Conservation (phyloP, 2,888 invertebrate genomes). For the Philaethria dido region DNA sequence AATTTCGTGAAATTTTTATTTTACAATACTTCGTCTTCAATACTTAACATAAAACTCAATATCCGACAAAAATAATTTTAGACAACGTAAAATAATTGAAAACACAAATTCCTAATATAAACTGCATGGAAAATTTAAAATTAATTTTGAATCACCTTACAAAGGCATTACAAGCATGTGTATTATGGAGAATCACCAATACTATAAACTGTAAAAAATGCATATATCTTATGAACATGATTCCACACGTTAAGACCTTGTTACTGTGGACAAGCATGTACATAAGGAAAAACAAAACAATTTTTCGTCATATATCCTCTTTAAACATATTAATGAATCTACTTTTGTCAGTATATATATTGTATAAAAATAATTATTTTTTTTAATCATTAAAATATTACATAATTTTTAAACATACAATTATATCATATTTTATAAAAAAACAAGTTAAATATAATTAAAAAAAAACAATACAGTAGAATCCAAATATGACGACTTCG, state of each 20-base stretch:
- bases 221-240: neutral
- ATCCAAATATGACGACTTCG: too few relatives aligned
- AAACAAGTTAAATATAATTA: too few relatives aligned
- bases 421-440: too few relatives aligned
- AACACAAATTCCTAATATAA: neutral
- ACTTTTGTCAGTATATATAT: neutral
- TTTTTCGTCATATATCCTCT: neutral
- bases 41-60: slow-evolving; percentile 7
- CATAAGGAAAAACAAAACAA: neutral
- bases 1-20: neutral
- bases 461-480: too few relatives aligned
- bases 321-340: neutral
- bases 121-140: neutral
- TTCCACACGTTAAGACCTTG: neutral
- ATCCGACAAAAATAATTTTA: neutral
- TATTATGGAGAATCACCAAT: slow-evolving; percentile 4
- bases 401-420: neutral
- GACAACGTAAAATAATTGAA: neutral
- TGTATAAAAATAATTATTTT: neutral
- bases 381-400: neutral
- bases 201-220: neutral
- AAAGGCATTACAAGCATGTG: neutral
- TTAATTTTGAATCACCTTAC: neutral
- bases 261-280: neutral
- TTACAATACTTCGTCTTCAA: neutral